Percentiles rank a stretch among this genome's conserved stretches.
phyloP scores from a whole-genome alignment of 2,113 vertebrate species.

The Myxocyprinus asiaticus region DNA sequence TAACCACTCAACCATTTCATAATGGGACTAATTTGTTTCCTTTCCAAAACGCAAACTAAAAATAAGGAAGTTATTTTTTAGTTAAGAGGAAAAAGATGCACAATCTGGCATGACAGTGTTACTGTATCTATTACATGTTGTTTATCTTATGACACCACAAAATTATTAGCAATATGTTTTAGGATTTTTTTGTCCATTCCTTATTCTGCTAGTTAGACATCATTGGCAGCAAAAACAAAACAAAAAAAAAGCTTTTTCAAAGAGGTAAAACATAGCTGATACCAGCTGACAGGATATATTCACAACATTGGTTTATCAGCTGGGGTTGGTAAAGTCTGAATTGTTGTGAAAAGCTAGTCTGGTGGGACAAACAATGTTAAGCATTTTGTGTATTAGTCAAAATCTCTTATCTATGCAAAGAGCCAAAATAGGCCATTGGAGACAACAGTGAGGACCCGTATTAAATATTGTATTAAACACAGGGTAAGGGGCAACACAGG shows the following conservation, averaged over 20 bases:
- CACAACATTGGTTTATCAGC: not conserved
- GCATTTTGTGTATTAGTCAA: not conserved
- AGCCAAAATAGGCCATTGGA: not conserved
- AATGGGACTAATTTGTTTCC: constrained; percentile 62
- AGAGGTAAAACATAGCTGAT: not conserved
- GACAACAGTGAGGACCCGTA: constrained; percentile 25
- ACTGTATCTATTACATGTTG: too few species aligned
- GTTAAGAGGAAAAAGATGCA: not conserved
- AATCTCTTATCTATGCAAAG: not conserved
- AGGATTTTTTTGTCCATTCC: not conserved
- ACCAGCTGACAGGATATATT: not conserved
- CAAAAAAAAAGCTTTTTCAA: not conserved
- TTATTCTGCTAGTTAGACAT: constrained; percentile 5
- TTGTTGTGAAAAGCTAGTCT: not conserved
- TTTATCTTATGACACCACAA: not conserved
- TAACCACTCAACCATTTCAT: constrained; percentile 61
- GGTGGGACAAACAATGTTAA: not conserved
- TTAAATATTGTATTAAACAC: constrained; percentile 62
- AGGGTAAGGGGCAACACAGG: constrained; percentile 51
- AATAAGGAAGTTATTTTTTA: constrained; percentile 33
- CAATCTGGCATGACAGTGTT: not conserved
- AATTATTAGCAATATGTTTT: not conserved
- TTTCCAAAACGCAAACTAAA: constrained; percentile 38
- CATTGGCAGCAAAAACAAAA: not conserved
- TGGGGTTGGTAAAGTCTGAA: constrained; percentile 9